phyloP scores from a whole-genome alignment of 2,888 invertebrate species.

The Hylaea fasciaria region DNA sequence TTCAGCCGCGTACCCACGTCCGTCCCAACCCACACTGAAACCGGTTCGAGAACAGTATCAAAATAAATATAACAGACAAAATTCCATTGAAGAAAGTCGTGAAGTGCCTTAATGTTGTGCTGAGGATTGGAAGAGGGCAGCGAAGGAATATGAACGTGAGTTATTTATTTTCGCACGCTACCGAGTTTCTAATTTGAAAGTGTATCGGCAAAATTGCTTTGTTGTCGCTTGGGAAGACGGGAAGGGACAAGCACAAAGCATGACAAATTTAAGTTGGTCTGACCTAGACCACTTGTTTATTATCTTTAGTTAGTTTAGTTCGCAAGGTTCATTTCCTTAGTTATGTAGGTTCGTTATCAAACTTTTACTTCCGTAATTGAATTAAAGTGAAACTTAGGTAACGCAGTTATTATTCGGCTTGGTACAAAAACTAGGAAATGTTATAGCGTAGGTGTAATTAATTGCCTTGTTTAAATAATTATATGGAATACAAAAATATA shows the following conservation, averaged over 20 bases:
- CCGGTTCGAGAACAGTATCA: constrained; percentile 28
- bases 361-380: constrained; percentile 15
- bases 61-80: constrained; percentile 33
- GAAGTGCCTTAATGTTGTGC: constrained; percentile 39
- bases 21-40: constrained; percentile 20
- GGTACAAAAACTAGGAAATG: constrained; percentile 12
- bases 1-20: constrained; percentile 32
- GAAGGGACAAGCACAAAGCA: constrained; percentile 19
- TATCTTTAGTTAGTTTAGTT: no score
- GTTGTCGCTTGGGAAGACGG: constrained; percentile 8
- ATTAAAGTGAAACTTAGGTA: constrained; percentile 12
- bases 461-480: background rate
- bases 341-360: background rate
- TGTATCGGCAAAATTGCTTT: constrained; percentile 17
- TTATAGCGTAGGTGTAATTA: constrained; percentile 4
- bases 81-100: constrained; percentile 46
- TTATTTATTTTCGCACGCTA: constrained; percentile 30
- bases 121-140: constrained; percentile 36
- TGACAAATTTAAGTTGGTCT: background rate
- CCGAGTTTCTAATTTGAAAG: constrained; percentile 40
- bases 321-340: no score
- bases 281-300: constrained; percentile 6
- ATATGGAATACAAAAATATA: no score
- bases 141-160: constrained; percentile 56
- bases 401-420: background rate